Base-by-base conservation (phyloP, 2,113 vertebrate species). In the Pimephales promelas region DNA sequence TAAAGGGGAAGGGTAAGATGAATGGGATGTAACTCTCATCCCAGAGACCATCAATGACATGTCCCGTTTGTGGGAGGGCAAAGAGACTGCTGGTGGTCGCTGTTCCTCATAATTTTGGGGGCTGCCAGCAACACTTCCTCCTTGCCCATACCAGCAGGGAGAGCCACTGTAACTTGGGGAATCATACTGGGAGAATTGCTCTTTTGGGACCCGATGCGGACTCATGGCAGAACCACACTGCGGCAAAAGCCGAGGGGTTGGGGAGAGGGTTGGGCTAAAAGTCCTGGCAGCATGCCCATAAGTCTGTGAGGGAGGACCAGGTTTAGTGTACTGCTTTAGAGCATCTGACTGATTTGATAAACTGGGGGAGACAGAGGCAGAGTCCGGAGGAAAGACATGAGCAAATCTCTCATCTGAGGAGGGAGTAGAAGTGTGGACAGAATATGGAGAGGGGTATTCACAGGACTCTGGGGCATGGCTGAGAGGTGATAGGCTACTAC, bases 141-240 rank as follows among this genome's bases (percentile, higher is more conserved):
- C 95, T 83, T 96, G 96, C 40, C 96, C 96, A 78, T 98, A 99
- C 98, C 98, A 99, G 76, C 97, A 99, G 6, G 96, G 94, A 49
- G 98, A 96, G 85, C 96, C 96, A 93, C 98, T 97, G 94, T 98
- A 99, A 81, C 96, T 97, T 88, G 98, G 97, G 80, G 97, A 97
- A 89, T 99, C 98, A 10, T 98, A 98, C 87, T 99, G 98, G 43
- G 96, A 94, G 88, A 97, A 96, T 88, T 97, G 96, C 74, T 94
- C 97, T 94, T 96, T 98, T 92, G 26, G 86, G 77, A 85, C 92
- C 34, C 92, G 91, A 0, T 93, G 92, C 54, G 94, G 94, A 90
- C 97, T 98, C 90, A 97, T 94, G 26, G 97, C 95, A 57, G 96
- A 96, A n/a, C 95, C 94, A 88, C 96, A 94, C 92, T 95, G 94